Evolutionary conservation across 53 echinoderm and acorn worm genomes (phyloP).

Genomic region (Patiria pectinifera): DNA sequence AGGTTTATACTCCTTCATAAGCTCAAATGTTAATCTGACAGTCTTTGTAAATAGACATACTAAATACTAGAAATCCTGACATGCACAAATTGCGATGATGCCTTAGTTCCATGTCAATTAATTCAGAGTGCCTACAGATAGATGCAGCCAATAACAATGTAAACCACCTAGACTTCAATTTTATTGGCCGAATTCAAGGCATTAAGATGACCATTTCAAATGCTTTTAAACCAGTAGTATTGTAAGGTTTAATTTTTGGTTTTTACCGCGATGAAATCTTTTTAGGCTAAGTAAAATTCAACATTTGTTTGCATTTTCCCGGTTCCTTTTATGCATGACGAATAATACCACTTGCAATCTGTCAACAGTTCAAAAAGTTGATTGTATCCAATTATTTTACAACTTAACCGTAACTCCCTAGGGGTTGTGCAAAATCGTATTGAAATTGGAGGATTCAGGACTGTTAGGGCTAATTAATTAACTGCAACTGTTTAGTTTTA

Average conservation of each 20-base stretch:
- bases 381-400: background rate
- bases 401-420: no score
- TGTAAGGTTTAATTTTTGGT: background rate
- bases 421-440: no score
- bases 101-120: background rate
- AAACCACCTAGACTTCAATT: background rate
- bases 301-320: background rate
- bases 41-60: background rate
- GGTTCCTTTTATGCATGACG: slow-evolving; percentile 32
- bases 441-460: no score
- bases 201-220: background rate
- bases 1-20: background rate
- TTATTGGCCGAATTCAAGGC: background rate
- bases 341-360: slow-evolving; percentile 32
- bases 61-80: background rate
- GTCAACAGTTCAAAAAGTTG: slow-evolving; percentile 9
- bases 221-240: background rate
- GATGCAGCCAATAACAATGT: background rate
- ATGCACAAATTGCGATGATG: background rate
- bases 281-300: background rate
- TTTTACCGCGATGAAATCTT: background rate
- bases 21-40: background rate
- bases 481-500: no score
- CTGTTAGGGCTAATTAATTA: no score
- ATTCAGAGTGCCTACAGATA: background rate